Percentiles rank a stretch among this genome's conserved stretches.
These are phyloP conservation scores for Polyergus mexicanus DNA, from an alignment of 1,140 invertebrate genomes.

Conservation along the genomic window DNA sequence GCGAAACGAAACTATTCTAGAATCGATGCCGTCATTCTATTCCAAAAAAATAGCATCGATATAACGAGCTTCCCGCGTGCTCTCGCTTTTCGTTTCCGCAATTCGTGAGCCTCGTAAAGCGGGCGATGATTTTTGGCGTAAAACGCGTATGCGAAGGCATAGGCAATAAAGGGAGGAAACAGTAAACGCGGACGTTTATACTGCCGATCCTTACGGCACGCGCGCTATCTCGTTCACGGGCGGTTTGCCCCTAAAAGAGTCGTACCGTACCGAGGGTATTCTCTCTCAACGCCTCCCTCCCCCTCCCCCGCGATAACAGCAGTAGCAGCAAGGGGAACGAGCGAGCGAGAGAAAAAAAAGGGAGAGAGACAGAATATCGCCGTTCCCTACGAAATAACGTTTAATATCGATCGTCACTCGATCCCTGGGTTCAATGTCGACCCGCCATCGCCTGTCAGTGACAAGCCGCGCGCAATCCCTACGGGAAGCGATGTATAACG, in stretches of 20 bases:
- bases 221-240: slow-evolving; percentile 81
- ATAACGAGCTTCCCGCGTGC: not conserved
- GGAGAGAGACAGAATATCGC: slow-evolving; percentile 56
- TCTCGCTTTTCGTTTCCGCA: slow-evolving; percentile 35
- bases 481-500: slow-evolving; percentile 57
- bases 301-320: not conserved
- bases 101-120: slow-evolving; percentile 52
- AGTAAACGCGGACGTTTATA: slow-evolving; percentile 71
- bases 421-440: slow-evolving; percentile 67
- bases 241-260: slow-evolving; percentile 81
- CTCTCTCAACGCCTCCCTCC: not conserved
- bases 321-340: not conserved
- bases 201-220: slow-evolving; percentile 67
- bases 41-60: slow-evolving; percentile 1
- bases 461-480: slow-evolving; percentile 64
- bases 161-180: slow-evolving; percentile 65
- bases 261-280: slow-evolving; percentile 65
- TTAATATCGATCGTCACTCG: slow-evolving; percentile 80
- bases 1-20: not conserved
- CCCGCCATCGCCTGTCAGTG: slow-evolving; percentile 51
- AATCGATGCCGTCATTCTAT: not conserved
- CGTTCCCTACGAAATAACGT: slow-evolving; percentile 73
- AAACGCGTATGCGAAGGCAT: slow-evolving; percentile 22
- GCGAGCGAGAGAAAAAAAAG: not conserved
- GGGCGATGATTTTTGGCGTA: slow-evolving; percentile 54